Evolutionary conservation across 2,113 vertebrate species (phyloP), one percentile per base, ranked within the genome.

Genomic region (Lagopus muta): DNA sequence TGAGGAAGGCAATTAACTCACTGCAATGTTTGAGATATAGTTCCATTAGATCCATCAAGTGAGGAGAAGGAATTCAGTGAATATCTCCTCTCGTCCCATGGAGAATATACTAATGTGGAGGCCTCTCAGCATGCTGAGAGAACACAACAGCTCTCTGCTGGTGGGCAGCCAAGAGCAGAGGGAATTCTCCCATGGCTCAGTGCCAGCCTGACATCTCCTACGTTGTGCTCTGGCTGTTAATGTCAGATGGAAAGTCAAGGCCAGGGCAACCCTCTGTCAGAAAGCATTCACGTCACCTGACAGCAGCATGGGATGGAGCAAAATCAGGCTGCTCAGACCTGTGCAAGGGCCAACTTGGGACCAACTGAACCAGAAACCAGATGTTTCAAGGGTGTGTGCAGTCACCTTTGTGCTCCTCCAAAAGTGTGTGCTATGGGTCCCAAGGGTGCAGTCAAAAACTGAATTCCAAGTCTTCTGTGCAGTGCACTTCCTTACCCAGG

Each of bases 401-500:
- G 66, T 48, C 82, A 84, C 18, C 36, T 75, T 52, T 86, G n/a
- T 25, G 13, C 8, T 84, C 20, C 48, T 86, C 30, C 62, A 32
- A 36, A 70, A 87, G 73, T 21, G 43, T 38, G 52, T 30, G 14
- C 13, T 4, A 6, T 15, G 3, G 1, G 72, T 28, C 74, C 78
- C 14, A 89, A 66, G 65, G 71, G 50, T 1, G 0, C 24, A 38
- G 34, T 10, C 30, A 32, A 93, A 45, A 75, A 58, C 12, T 61
- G 66, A 72, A 82, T 45, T n/a, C 11, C 7, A 82, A 92, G 8
- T 65, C 52, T 82, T 45, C 36, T 13, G 3, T 62, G 45, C 28
- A 69, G 36, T 5, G 4, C 48, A 61, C 79, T 96, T 96, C 90
- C 83, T 93, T 93, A 61, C 20, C n/a, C 81, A 82, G 91, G 81